A percentile compares a stretch with the other conserved stretches of the same genome.
phyloP scores from a whole-genome alignment of 2,113 vertebrate genomes.

The Tenrec ecaudatus region DNA sequence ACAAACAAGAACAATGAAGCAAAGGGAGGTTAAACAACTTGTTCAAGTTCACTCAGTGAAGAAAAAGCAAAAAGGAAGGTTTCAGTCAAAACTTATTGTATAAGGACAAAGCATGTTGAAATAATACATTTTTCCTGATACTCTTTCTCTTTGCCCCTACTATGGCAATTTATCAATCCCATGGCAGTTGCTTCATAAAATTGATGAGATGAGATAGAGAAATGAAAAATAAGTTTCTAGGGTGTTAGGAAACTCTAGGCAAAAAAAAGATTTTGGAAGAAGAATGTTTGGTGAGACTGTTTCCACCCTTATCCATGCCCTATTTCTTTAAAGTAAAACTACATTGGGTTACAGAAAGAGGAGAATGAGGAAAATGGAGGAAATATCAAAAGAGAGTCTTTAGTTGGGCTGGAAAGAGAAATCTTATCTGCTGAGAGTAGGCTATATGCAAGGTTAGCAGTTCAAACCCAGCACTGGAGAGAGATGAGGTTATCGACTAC shows the following conservation, averaged over 20 bases:
- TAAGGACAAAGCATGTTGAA: neutral
- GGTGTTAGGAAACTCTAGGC: neutral
- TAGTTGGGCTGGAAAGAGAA: neutral
- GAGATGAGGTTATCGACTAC: too few relatives aligned
- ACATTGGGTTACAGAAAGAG: neutral
- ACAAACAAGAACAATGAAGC: neutral
- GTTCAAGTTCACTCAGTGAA: neutral
- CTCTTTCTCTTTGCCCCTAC: neutral
- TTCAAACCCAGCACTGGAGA: too few relatives aligned
- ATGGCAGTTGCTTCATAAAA: neutral
- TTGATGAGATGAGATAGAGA: neutral
- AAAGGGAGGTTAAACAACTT: neutral
- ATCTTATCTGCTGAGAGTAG: neutral
- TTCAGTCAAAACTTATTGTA: neutral
- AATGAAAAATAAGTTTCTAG: neutral
- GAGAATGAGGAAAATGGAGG: neutral
- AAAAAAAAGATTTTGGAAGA: neutral
- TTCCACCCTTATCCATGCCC: accelerated
- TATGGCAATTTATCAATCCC: neutral
- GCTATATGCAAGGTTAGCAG: too few relatives aligned
- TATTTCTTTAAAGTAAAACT: neutral
- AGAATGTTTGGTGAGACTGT: neutral
- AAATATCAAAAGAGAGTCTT: neutral
- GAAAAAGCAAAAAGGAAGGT: neutral
- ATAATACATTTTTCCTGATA: neutral